phyloP scores from a whole-genome alignment of 2,113 vertebrate species.

The Podiceps cristatus region DNA sequence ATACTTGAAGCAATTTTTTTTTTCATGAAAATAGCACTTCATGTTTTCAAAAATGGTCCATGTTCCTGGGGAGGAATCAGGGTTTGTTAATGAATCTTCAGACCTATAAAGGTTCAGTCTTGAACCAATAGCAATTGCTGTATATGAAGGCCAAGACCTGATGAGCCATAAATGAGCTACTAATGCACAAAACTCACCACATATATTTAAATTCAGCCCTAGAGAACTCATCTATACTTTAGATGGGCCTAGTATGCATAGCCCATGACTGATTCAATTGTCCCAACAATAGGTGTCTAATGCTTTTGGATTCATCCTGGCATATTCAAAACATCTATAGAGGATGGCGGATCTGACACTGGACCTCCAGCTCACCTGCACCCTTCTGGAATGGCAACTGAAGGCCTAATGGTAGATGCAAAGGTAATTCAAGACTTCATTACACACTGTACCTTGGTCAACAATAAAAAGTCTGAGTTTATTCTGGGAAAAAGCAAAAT shows the following conservation, averaged over 20 bases:
- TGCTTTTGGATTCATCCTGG: neutral
- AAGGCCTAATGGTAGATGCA: neutral
- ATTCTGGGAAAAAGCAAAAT: neutral
- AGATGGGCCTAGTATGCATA: neutral
- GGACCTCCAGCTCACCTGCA: neutral
- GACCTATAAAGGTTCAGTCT: neutral
- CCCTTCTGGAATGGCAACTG: neutral
- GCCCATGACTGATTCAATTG: neutral
- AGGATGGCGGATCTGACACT: neutral
- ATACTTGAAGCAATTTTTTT: rapidly evolving
- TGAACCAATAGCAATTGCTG: neutral
- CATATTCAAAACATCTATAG: neutral
- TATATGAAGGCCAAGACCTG: neutral
- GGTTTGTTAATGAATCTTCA: neutral
- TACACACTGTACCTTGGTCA: neutral
- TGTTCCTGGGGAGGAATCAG: neutral
- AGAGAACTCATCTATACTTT: neutral
- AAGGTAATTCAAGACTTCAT: neutral
- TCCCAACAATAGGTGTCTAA: neutral
- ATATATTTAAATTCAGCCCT: neutral
- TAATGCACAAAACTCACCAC: neutral
- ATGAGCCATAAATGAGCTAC: neutral
- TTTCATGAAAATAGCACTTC: neutral
- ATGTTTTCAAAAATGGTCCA: neutral
- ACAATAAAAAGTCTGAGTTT: neutral